These are phyloP conservation scores for Brachymystax lenok DNA, from an alignment of 2,797 vertebrate genomes.

Conservation along the genomic window DNA sequence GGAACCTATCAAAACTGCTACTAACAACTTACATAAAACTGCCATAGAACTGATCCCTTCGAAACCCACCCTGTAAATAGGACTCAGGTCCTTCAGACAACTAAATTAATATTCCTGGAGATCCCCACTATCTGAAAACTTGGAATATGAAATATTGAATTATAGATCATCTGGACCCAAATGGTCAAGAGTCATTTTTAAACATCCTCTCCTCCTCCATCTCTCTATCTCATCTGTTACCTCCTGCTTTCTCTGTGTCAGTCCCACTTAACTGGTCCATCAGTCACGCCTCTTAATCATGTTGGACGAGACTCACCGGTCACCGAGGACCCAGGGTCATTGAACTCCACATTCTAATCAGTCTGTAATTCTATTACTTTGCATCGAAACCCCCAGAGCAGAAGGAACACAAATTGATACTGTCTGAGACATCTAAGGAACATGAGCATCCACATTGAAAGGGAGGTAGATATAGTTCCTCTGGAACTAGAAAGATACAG, in stretches of 20 bases:
- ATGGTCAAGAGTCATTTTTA: neutral
- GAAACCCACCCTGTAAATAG: neutral
- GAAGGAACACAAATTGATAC: constrained; percentile 6
- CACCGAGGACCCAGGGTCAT: constrained; percentile 11
- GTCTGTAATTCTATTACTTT: neutral
- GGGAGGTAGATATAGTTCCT: too few relatives aligned
- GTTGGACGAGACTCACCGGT: constrained; percentile 21
- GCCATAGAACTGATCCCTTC: neutral
- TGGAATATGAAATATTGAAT: neutral
- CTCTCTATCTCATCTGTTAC: neutral
- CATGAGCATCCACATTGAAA: too few relatives aligned
- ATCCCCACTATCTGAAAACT: neutral
- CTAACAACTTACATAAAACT: neutral
- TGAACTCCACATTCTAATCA: neutral
- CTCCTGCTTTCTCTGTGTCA: neutral
- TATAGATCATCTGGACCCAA: neutral
- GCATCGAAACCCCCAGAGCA: constrained; percentile 38
- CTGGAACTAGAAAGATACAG: too few relatives aligned
- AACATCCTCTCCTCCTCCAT: neutral
- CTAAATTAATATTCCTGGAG: neutral
- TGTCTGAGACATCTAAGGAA: too few relatives aligned
- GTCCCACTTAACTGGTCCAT: constrained; percentile 18
- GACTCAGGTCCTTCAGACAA: neutral
- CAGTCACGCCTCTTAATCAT: constrained; percentile 24
- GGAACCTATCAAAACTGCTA: neutral